Conservation (phyloP, 2,113 vertebrate species). For the Eolophus roseicapilla region DNA sequence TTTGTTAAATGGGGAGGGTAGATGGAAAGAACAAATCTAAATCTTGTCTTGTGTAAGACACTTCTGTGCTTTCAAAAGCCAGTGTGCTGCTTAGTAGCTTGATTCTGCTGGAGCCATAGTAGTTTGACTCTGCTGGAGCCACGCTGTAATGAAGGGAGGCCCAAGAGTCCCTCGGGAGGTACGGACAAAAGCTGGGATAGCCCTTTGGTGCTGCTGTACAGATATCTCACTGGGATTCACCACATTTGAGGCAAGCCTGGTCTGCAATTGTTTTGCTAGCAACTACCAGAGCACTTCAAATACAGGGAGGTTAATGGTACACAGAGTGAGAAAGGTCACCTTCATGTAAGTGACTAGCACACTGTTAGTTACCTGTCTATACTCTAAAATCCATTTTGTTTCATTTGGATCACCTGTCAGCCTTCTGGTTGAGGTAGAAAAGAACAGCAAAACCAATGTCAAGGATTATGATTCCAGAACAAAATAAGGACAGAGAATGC, state of each 20-base stretch:
- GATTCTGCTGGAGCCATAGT: not conserved
- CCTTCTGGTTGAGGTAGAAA: not conserved
- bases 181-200: not conserved
- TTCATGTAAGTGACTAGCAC: not conserved
- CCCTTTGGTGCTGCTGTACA: not conserved
- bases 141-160: not conserved
- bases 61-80: not conserved
- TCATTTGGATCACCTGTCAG: not conserved
- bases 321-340: not conserved
- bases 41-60: not conserved
- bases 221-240: not conserved
- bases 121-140: not conserved
- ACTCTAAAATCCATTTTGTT: not conserved
- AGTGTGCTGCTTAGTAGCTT: not conserved
- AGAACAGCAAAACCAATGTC: not conserved
- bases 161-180: not conserved
- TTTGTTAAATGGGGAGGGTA: not conserved
- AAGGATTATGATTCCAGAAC: not conserved
- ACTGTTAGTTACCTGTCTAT: not conserved
- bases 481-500: not conserved
- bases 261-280: not conserved
- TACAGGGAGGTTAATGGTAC: not conserved
- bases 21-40: not conserved
- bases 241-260: not conserved
- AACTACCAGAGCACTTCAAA: not conserved